phyloP scores from a whole-genome alignment of 2,113 vertebrate species.

The Myotis yumanensis region DNA sequence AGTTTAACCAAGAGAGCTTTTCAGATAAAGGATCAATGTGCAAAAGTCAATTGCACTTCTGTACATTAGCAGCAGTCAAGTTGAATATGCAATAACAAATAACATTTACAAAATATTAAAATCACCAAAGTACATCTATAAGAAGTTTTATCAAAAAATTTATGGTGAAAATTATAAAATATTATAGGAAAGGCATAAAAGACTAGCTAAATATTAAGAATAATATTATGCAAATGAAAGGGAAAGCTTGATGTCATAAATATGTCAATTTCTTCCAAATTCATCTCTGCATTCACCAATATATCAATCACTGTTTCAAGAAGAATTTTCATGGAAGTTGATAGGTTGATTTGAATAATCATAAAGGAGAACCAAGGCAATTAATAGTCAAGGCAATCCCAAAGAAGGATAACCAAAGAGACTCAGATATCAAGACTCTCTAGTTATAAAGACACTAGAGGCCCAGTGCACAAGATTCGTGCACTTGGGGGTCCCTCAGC shows the following conservation, averaged over 20 bases:
- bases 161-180: not conserved
- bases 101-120: not conserved
- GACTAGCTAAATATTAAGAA: not conserved
- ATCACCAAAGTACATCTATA: not conserved
- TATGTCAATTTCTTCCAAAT: not conserved
- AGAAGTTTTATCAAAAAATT: not conserved
- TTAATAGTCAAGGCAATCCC: not conserved
- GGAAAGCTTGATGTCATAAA: not conserved
- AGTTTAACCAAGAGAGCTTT: not conserved
- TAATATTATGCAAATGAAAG: not conserved
- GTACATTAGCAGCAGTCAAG: not conserved
- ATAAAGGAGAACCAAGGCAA: not conserved
- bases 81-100: not conserved
- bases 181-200: not conserved
- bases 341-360: not conserved
- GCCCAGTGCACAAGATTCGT: no score
- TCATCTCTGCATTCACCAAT: not conserved
- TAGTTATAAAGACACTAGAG: not conserved
- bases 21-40: not conserved
- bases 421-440: not conserved
- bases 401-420: not conserved
- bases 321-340: not conserved
- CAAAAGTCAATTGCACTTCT: not conserved
- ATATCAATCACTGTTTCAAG: not conserved
- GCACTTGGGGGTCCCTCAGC: no score